Base-by-base conservation (phyloP, 2,888 invertebrate species). In the Cataglyphis altisquamis region DNA sequence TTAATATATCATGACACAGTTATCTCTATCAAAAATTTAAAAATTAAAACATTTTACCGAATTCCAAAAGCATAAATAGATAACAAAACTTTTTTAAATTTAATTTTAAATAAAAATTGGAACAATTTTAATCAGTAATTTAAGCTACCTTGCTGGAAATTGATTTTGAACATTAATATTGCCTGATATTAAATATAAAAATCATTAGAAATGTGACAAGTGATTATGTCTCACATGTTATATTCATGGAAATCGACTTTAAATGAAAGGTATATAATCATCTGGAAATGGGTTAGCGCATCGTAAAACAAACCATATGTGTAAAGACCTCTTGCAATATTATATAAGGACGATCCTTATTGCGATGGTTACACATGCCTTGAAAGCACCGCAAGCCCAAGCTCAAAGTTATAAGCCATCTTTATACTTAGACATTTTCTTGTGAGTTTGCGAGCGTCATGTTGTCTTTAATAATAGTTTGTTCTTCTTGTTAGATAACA, bases 401-500 rank as follows among this genome's bases (percentile, higher is more conserved):
- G 39, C 39, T 55, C 29, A 9, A 32, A 52, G 29, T n/a, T 68
- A n/a, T 67, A 68, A 77, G 55, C 39, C 55, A 29, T 21, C 45
- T 55, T 57, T 68, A 55, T n/a, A 12, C 68, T 68, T 55, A 3
- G 29, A 55, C 66, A n/a, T 77, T 48, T 77, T 68, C 68, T 77
- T 68, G 39, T 12, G 6, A 63, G 68, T 77, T 68, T 55, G 55
- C 67, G 9, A 39, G 41, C 55, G 68, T 41, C 68, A 68, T 67
- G 55, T 67, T 36, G 77, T 55, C 29, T 55, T 68, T 68, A 77
- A 77, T 77, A 77, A 77, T 77, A 77, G 55, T 77, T 77, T 77
- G 75, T 62, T 81, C 74, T 63, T 75, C 74, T 63, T 74, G 15
- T 25, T 18, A 25, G 15, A 6, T 3, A 68, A 48, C 67, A 68